Base-by-base conservation (phyloP, 2,888 invertebrate genomes). In the Panopea generosa region DNA sequence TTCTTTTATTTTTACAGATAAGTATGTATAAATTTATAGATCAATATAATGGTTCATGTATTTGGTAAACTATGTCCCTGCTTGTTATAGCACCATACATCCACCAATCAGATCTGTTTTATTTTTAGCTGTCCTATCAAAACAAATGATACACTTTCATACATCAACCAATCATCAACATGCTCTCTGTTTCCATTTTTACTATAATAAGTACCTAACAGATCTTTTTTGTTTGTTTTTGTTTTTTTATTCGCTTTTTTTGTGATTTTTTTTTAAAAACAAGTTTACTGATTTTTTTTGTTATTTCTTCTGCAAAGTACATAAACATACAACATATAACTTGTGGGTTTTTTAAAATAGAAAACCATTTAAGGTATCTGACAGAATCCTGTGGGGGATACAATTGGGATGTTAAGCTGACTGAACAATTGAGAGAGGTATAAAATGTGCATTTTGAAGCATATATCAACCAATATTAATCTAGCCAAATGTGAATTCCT, bases 51-150 rank as follows among this genome's bases (percentile, higher is more conserved):
- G 16, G 7, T 45, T 9, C 6, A 9, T 9, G 16, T 9, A 9
- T 16, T n/a, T n/a, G n/a, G n/a, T n/a, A n/a, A n/a, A n/a, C n/a
- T n/a, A n/a, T n/a, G n/a, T 20, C 45, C 16, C 16, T 45, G 45
- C 9, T 16, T 20, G 16, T 16, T n/a, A 45, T 18, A 20, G 16
- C 45, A 45, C n/a, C 45, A 45, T 45, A 18, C 45, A 45, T 45
- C 20, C n/a, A 20, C 45, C 20, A 45, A 45, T 45, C 45, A 45
- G 45, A 45, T 45, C 45, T 45, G 45, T 45, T 18, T 16, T 45
- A 18, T 18, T 45, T 45, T 45, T 20, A 45, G 45, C 45, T 45
- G 45, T 45, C 45, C 45, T 45, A 45, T 45, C 45, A 45, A 20
- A 16, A 45, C 45, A 45, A 4, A 18, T n/a, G n/a, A 45, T 45